Base-by-base conservation (phyloP, 23 tunicate species). In the Diplosoma virens region DNA sequence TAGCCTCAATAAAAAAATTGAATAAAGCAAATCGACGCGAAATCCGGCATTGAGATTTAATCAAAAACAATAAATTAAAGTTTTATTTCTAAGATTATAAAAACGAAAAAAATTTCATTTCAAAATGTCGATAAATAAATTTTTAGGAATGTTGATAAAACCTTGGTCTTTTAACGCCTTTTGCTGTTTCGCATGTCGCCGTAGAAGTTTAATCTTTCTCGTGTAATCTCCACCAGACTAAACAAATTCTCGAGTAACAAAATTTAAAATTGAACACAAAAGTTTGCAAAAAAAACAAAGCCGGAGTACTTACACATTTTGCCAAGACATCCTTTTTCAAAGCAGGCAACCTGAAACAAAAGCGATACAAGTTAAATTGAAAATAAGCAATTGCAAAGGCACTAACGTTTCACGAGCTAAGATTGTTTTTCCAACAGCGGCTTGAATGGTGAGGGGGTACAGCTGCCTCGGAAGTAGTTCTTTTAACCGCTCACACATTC, bases 211-310 rank as follows among this genome's bases (percentile, higher is more conserved):
- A 55, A 89, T 33, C 59, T 78, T 82, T 26, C 96, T 41, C 20
- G 88, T 68, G 71, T 76, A 84, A 63, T 89, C 96, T 16, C 96
- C 96, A 25, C 96, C 96, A 50, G 58, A 81, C 93, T 87, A 77
- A n/a, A 77, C 25, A 65, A 45, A 41, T 41, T 7, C 11, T 14
- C 50, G 9, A 41, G 14, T 21, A 16, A 37, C 16, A 58, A 7
- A 4, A 37, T 20, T 20, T 35, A 6, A 18, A 34, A 0, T 14
- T 71, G 27, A 53, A 17, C 25, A 33, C 9, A 60, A 16, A 18
- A 60, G 21, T 27, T 31, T 18, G 37, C 45, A 7, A 36, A 5
- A 22, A 46, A 70, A 37, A 70, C 9, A 6, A 6, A 21, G 29
- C 7, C 59, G 11, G 2, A 5, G 20, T 66, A 80, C 93, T 87